Conservation (phyloP, 2,888 invertebrate species). For the Xylocampa areola region DNA sequence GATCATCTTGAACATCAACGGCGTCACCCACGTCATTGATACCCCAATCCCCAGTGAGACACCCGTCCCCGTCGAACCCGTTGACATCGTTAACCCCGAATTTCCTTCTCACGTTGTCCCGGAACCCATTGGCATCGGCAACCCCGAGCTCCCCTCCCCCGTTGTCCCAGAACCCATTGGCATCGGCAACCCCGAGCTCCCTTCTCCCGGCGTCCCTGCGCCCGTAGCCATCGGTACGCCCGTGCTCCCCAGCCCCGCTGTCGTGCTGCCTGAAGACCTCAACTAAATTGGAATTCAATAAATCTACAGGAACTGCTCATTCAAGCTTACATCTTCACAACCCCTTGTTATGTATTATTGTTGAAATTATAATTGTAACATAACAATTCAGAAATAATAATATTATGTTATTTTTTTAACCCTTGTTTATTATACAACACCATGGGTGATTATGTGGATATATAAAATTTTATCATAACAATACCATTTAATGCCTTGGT, state of each 20-base stretch:
- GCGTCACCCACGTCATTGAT: conserved; percentile 43
- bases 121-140: too few relatives aligned
- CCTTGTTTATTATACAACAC: too few relatives aligned
- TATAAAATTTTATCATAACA: too few relatives aligned
- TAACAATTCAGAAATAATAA: conserved; percentile 21
- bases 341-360: conserved; percentile 9
- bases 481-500: too few relatives aligned
- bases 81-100: conserved; percentile 16
- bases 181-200: too few relatives aligned
- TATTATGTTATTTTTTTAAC: too few relatives aligned
- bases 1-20: conserved; percentile 69
- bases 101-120: conserved; percentile 15
- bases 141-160: too few relatives aligned
- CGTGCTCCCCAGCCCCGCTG: conserved; percentile 32
- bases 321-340: conserved; percentile 16
- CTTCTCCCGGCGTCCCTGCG: too few relatives aligned
- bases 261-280: conserved; percentile 27
- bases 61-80: conserved; percentile 18
- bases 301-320: conserved; percentile 14
- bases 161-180: too few relatives aligned
- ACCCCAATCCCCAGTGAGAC: conserved; percentile 20
- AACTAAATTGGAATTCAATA: conserved; percentile 26
- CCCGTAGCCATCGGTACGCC: too few relatives aligned
- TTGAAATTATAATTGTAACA: conserved; percentile 20
- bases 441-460: too few relatives aligned